Conservation (phyloP, 2,797 vertebrate genomes). For the Alectoris magna region DNA sequence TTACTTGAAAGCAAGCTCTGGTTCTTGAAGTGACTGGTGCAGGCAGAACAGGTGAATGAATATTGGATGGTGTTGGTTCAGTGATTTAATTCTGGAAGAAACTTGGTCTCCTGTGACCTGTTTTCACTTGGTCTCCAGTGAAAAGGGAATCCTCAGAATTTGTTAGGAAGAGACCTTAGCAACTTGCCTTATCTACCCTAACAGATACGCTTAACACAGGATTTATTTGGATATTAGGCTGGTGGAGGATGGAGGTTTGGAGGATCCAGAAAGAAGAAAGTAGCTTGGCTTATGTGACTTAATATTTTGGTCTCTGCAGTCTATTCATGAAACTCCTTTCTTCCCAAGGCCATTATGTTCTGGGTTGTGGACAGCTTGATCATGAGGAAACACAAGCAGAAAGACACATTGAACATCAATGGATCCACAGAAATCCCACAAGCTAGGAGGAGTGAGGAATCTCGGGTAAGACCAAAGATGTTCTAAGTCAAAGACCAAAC, state of each 20-base stretch:
- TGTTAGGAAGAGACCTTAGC: neutral
- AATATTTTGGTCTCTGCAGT: neutral
- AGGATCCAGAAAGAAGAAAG: neutral
- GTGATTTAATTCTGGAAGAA: neutral
- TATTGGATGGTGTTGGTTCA: neutral
- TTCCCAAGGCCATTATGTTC: slow-evolving; percentile 84
- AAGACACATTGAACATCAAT: slow-evolving; percentile 64
- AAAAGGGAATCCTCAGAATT: neutral
- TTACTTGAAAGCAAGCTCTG: neutral
- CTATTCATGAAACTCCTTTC: neutral
- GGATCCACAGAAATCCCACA: slow-evolving; percentile 61
- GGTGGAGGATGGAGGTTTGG: neutral
- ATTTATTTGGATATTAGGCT: neutral
- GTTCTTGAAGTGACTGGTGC: neutral
- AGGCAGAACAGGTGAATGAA: neutral
- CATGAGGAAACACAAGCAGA: slow-evolving; percentile 85
- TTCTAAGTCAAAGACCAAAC: neutral
- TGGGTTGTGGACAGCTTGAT: slow-evolving; percentile 88
- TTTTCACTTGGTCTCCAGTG: neutral
- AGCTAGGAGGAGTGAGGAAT: slow-evolving; percentile 74
- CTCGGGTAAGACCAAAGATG: slow-evolving; percentile 75
- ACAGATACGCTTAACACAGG: neutral
- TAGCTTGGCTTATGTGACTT: neutral
- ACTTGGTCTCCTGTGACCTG: accelerated
- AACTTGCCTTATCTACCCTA: neutral